Conservation (phyloP, 2,113 vertebrate species). For the Limanda limanda region DNA sequence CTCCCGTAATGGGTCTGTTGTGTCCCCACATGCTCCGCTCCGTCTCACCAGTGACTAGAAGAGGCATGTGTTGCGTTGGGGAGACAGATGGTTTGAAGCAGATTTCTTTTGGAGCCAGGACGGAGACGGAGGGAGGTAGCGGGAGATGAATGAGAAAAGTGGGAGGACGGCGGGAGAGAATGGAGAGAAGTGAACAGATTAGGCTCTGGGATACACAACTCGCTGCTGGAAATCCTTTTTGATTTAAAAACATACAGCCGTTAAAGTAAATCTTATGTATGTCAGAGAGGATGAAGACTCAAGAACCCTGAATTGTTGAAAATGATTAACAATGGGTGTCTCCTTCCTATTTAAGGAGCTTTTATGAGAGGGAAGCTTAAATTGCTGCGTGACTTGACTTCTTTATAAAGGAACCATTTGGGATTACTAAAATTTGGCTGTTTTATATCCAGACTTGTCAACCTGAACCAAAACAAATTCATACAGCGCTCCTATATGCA, state of each 20-base stretch:
- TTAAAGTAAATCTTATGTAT: constrained; percentile 4
- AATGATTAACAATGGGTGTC: no score
- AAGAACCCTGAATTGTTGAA: neutral
- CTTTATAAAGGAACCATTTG: no score
- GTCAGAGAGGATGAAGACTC: constrained; percentile 17
- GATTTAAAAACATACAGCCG: constrained; percentile 53
- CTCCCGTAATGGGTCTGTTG: constrained; percentile 55
- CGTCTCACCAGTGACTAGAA: constrained; percentile 52
- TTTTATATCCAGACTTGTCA: no score
- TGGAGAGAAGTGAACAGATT: constrained; percentile 48
- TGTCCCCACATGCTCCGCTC: constrained; percentile 55
- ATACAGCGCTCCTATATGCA: no score
- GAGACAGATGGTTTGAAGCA: constrained; percentile 76
- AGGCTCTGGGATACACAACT: constrained; percentile 50
- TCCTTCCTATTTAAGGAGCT: no score
- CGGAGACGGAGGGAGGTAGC: constrained; percentile 31
- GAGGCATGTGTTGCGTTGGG: constrained; percentile 60
- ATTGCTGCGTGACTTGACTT: neutral
- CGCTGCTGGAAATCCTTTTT: constrained; percentile 48
- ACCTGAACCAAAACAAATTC: no score
- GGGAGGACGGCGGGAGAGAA: constrained; percentile 49
- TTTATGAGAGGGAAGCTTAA: no score
- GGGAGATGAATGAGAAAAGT: constrained; percentile 51
- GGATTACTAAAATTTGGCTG: neutral
- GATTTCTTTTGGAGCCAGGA: constrained; percentile 61